A percentile compares a stretch with the other conserved stretches of the same genome.
These are phyloP conservation scores for Glossophaga mutica DNA, from an alignment of 2,797 vertebrate species.

Conservation along the genomic window DNA sequence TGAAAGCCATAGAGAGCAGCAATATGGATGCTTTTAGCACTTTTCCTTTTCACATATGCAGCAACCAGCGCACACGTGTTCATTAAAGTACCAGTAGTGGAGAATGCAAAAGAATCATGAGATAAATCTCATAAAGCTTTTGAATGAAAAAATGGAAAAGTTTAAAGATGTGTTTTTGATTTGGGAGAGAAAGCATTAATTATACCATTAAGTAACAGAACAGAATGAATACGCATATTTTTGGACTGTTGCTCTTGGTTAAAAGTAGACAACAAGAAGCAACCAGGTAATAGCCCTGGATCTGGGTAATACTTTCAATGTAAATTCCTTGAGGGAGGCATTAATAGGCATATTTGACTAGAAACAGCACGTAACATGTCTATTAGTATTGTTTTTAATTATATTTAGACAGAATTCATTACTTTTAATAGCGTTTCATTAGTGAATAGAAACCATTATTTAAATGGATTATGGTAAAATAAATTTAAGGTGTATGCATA, in stretches of 20 bases:
- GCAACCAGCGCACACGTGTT: conserved; percentile 1
- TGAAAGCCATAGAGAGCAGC: neutral
- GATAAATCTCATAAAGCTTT: conserved; percentile 36
- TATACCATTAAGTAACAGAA: conserved; percentile 63
- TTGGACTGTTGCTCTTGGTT: conserved; percentile 52
- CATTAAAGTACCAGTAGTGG: conserved; percentile 35
- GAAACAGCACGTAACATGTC: conserved; percentile 60
- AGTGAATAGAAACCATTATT: conserved; percentile 80
- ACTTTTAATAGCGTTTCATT: conserved; percentile 83
- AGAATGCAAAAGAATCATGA: conserved; percentile 46
- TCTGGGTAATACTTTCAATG: conserved; percentile 63
- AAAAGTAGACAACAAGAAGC: conserved; percentile 55
- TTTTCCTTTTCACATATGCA: neutral
- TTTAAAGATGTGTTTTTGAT: conserved; percentile 56
- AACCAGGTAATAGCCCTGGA: neutral
- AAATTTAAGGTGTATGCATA: conserved; percentile 73
- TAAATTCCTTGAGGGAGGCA: conserved; percentile 54
- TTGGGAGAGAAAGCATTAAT: conserved; percentile 57
- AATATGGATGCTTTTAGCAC: neutral
- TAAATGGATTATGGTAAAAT: conserved; percentile 75
- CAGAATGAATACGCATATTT: conserved; percentile 32
- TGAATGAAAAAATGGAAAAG: conserved; percentile 61
- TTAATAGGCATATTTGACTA: conserved; percentile 69
- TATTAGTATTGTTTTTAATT: conserved; percentile 83
- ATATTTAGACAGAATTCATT: conserved; percentile 81